phyloP scores from a whole-genome alignment of 2,113 vertebrate species.

The Xenopus laevis region DNA sequence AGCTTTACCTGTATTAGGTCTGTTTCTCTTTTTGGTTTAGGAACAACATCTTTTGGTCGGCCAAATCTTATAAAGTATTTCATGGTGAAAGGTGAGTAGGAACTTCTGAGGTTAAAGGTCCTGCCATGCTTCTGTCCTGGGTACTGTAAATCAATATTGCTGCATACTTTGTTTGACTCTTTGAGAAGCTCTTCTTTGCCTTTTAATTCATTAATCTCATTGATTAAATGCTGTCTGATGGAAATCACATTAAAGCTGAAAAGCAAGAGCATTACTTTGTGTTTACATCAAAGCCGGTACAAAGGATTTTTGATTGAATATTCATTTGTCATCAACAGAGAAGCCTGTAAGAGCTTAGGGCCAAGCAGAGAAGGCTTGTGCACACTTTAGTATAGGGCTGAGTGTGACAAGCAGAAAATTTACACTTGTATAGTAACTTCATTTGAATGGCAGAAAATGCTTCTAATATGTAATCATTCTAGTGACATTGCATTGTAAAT shows the following conservation, averaged over 20 bases:
- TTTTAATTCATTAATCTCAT: constrained; percentile 23
- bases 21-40: constrained; percentile 14
- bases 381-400: too few species aligned
- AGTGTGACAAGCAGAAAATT: too few species aligned
- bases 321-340: neutral
- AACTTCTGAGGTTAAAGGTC: neutral
- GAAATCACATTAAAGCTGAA: constrained; percentile 34
- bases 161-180: neutral
- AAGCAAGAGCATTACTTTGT: neutral
- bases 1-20: constrained; percentile 29
- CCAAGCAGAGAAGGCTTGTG: too few species aligned
- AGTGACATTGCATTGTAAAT: too few species aligned
- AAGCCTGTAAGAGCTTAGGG: too few species aligned
- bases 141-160: neutral
- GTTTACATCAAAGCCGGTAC: neutral
- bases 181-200: neutral
- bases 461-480: too few species aligned
- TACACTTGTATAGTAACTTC: too few species aligned
- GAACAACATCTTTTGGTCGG: constrained; percentile 7
- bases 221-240: constrained; percentile 17
- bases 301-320: neutral
- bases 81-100: constrained; percentile 9
- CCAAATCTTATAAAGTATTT: constrained; percentile 27
- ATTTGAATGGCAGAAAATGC: too few species aligned
- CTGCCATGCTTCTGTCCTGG: neutral